Evolutionary conservation across 1,140 invertebrate species (phyloP), one percentile per base, ranked within the genome.

Genomic region (Colletes latitarsis): DNA sequence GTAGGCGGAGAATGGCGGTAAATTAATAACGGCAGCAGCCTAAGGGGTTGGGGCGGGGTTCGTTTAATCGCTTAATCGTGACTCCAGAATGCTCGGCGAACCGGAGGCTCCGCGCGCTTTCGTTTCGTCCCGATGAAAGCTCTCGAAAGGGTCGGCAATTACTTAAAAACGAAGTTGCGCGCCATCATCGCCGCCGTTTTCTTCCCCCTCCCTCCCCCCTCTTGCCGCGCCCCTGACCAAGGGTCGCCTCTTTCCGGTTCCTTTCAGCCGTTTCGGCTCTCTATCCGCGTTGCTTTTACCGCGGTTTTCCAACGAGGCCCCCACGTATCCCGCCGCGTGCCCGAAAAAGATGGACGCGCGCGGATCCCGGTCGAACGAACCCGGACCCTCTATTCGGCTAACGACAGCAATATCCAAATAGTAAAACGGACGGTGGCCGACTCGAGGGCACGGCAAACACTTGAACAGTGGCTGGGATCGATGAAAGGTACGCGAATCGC

Each of bases 21-120:
- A 86, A 83, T 89, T 89, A 88, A 85, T 89, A 88, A 89, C 80
- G 87, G 80, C 81, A 74, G 74, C 66, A 46, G 10, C 15, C 68
- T 75, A 10, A 43, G 63, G 41, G 15, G 41, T 3, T 39, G 46
- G 60, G 49, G 43, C 64, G 79, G 74, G 81, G 82, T 75, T 85
- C 85, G 82, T 89, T 90, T 90, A 89, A 89, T 90, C 82, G 87
- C 88, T 90, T 89, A 89, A 90, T 90, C 89, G 88, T 88, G 84
- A 85, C 85, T 69, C 49, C 55, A 79, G 81, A 76, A 87, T 86
- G 77, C 82, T 73, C 73, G 77, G 63, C 76, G 78, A 68, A 66
- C 68, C 64, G 75, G 57, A 67, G 62, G 64, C 67, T 77, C 41
- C 63, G 58, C 57, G 77, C 52, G 41, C 55, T 74, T 74, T 72